Percentiles rank a stretch among this genome's conserved stretches.
These are phyloP conservation scores for Podocnemis expansa DNA, from an alignment of 2,113 vertebrate genomes.

Conservation along the genomic window DNA sequence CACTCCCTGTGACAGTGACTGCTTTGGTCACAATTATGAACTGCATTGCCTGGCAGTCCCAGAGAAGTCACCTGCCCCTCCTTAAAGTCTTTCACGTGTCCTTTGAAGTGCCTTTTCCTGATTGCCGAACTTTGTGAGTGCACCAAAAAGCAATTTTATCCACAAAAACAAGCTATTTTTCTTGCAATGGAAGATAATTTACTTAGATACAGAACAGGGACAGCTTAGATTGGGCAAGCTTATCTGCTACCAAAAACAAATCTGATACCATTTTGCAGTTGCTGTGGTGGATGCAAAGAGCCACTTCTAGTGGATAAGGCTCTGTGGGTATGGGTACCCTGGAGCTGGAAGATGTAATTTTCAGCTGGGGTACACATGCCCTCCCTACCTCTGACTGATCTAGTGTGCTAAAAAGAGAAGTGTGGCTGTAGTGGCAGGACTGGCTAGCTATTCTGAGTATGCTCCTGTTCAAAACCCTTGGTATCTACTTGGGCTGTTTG, in stretches of 20 bases:
- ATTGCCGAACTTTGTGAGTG: neutral
- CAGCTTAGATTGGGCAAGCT: conserved; percentile 1
- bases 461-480: neutral
- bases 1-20: too few relatives aligned
- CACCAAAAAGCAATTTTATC: neutral
- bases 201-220: neutral
- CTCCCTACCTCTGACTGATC: neutral
- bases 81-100: too few relatives aligned
- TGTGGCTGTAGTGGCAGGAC: neutral
- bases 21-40: too few relatives aligned
- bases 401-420: too few relatives aligned
- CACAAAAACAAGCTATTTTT: neutral
- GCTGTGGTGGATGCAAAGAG: neutral
- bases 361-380: neutral
- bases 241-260: conserved; percentile 23
- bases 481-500: neutral
- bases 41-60: too few relatives aligned
- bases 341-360: neutral
- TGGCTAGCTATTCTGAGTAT: neutral
- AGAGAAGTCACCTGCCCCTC: too few relatives aligned
- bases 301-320: neutral
- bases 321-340: neutral
- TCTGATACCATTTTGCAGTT: neutral
- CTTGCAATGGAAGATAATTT: neutral
- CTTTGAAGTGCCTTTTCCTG: neutral